phyloP scores from a whole-genome alignment of 2,797 vertebrate species.

The Cuculus canorus region DNA sequence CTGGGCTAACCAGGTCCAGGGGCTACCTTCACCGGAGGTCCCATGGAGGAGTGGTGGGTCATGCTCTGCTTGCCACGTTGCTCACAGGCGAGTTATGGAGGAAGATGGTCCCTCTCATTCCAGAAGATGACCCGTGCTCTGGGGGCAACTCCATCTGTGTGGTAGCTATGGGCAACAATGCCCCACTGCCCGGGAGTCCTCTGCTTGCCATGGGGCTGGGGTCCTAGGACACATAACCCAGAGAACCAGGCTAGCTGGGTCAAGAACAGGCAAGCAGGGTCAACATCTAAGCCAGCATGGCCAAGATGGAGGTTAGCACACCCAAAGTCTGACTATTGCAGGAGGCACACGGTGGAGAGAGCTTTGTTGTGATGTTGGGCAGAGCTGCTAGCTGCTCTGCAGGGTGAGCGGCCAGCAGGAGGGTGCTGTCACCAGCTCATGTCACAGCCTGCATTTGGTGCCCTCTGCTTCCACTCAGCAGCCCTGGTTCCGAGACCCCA shows the following conservation, averaged over 20 bases:
- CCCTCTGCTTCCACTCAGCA: neutral
- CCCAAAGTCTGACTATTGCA: neutral
- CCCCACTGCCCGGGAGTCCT: neutral
- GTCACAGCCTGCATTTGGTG: slow-evolving; percentile 37
- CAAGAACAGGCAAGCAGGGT: neutral
- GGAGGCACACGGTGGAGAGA: neutral
- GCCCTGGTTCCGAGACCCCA: slow-evolving; percentile 47
- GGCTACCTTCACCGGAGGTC: neutral
- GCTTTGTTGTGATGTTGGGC: slow-evolving; percentile 48
- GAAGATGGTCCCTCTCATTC: neutral
- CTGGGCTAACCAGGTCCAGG: neutral
- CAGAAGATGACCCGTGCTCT: neutral
- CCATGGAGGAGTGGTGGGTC: neutral
- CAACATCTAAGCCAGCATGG: neutral
- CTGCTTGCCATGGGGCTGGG: neutral
- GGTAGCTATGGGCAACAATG: neutral
- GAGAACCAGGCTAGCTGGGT: neutral
- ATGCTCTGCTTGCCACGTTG: neutral
- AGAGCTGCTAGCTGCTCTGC: neutral
- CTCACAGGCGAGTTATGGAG: neutral
- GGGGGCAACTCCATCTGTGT: neutral
- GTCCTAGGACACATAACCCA: neutral
- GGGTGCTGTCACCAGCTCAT: slow-evolving; percentile 33
- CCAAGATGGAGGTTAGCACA: neutral
- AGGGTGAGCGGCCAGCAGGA: neutral